Conservation (phyloP, 2,888 invertebrate species). For the Acanthosepion pharaonis region DNA sequence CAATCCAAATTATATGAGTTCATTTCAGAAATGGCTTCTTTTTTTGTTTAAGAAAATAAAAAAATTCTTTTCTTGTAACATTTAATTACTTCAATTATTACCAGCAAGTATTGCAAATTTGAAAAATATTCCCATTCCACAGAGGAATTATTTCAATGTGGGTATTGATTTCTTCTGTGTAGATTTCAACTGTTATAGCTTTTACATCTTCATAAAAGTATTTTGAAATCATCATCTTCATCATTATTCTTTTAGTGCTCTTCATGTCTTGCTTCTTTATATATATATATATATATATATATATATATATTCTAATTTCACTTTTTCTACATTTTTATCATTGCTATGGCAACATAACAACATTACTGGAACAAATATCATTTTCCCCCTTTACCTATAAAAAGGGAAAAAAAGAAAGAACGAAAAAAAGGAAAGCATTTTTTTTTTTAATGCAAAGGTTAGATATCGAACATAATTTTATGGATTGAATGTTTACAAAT, state of each 20-base stretch:
- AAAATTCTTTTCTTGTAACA: not conserved
- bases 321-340: not conserved
- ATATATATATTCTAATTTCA: not conserved
- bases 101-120: not conserved
- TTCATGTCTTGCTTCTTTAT: not conserved
- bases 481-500: not conserved
- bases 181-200: slow-evolving; percentile 14
- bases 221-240: not conserved
- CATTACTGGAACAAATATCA: not conserved
- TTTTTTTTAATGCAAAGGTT: not conserved
- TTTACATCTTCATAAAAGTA: not conserved
- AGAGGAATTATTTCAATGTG: slow-evolving; percentile 7
- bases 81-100: not conserved
- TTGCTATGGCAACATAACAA: slow-evolving; percentile 1
- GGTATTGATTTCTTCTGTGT: not conserved
- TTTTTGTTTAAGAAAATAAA: too few species aligned
- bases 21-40: not conserved
- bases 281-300: not conserved
- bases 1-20: not conserved
- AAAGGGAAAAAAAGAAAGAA: not conserved
- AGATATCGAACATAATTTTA: not conserved
- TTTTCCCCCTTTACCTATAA: not conserved
- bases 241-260: not conserved
- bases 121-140: not conserved
- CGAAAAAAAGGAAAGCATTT: not conserved